Conservation (phyloP, 2,888 invertebrate species). For the Drosophila tanythrix region DNA sequence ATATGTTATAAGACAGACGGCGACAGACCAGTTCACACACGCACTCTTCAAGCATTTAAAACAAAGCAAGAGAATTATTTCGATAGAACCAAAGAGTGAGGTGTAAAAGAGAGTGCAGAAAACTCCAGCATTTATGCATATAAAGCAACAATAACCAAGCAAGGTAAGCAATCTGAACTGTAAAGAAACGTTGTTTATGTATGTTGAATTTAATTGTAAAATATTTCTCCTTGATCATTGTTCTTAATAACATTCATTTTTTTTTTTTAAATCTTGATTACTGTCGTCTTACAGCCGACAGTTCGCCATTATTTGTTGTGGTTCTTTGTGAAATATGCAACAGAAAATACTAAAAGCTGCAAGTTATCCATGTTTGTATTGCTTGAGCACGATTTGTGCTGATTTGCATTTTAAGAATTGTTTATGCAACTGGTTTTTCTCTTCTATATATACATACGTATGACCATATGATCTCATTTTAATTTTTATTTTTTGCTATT, state of each 20-base stretch:
- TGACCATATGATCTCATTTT: slow-evolving; percentile 6
- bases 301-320: background rate
- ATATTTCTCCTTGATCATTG: background rate
- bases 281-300: slow-evolving; percentile 4
- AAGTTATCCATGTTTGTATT: slow-evolving; percentile 39
- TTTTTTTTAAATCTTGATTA: background rate
- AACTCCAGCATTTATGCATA: background rate
- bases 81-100: background rate
- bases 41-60: background rate
- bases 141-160: background rate
- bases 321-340: slow-evolving; percentile 32
- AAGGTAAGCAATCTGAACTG: background rate
- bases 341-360: slow-evolving; percentile 27
- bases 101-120: background rate
- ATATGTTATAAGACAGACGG: background rate
- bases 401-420: slow-evolving; percentile 50
- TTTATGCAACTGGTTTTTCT: slow-evolving; percentile 18
- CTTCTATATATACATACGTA: background rate
- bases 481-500: background rate
- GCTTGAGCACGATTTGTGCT: slow-evolving; percentile 44
- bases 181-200: no score
- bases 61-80: background rate
- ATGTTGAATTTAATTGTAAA: no score
- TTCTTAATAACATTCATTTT: background rate
- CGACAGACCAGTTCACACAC: background rate